Base-by-base conservation (phyloP, 1,140 invertebrate species). In the Nasonia vitripennis region DNA sequence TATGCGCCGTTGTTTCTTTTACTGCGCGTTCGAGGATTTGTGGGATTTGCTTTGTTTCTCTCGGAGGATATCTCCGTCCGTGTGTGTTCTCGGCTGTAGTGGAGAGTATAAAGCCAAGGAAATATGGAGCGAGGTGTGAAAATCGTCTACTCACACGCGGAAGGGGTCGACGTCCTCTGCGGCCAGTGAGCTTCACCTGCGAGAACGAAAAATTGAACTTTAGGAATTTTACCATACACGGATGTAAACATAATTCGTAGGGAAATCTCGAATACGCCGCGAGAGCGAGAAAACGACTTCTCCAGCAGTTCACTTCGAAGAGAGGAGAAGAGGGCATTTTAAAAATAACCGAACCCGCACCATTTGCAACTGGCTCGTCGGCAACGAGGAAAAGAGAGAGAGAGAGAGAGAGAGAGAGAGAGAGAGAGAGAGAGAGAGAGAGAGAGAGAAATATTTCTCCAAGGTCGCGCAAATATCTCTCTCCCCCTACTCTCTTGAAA, bases 301-400 rank as follows among this genome's bases (percentile, higher is more conserved):
- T 62, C 27, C 27, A 27, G 68, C 11, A 34, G 68, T 34, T 23
- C 68, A 31, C 0, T 12, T 34, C 4, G 62, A 4, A 34, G 62
- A 68, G 55, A 62, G 71, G n/a, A 51, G 48, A 77, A 83, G 27
- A 27, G 34, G 4, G 3, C 34, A 4, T 70, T 71, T 78, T 71
- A 31, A 83, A 83, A 83, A 83, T 83, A 83, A 78, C 23, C 12
- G 23, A 77, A 83, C 41, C 31, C 75, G 75, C 73, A 27, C 41
- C 45, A 82, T 82, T n/a, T 34, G 80, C 55, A 68, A 41, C 12
- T 34, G 0, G 48, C 11, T 31, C 37, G 41, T 11, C 31, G 71
- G 23, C 51, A 23, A 37, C 70, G 62, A 84, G 17, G 27, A 70
- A 78, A 78, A 84, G 55, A 75, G 31, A 67, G 48, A 77, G 62